Evolutionary conservation across 2,113 vertebrate genomes (phyloP).

Genomic region (Callospermophilus lateralis): DNA sequence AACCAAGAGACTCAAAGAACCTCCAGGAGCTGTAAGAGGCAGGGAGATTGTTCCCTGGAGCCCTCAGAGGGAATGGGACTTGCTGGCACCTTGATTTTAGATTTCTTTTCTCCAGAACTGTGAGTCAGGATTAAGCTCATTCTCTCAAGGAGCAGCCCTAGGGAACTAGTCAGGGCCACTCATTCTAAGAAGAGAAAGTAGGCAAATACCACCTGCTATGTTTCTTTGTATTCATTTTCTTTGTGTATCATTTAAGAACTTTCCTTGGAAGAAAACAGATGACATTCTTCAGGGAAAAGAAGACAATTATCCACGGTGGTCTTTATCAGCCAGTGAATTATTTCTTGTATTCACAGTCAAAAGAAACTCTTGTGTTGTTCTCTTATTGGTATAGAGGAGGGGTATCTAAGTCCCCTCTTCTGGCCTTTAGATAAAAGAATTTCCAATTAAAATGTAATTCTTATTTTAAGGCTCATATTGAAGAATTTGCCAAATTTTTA

Average conservation of each 20-base stretch:
- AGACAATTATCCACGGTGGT: background rate
- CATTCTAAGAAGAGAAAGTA: background rate
- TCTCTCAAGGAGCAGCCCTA: background rate
- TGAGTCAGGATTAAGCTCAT: background rate
- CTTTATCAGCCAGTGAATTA: background rate
- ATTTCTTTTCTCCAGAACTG: background rate
- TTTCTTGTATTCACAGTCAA: background rate
- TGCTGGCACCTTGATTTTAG: background rate
- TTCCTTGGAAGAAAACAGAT: background rate
- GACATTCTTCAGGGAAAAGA: background rate
- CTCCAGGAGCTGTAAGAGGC: background rate
- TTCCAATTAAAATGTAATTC: conserved; percentile 28
- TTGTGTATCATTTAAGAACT: background rate
- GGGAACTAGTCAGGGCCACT: background rate
- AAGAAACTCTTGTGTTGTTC: background rate
- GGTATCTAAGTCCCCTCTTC: background rate
- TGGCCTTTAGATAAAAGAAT: background rate
- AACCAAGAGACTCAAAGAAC: background rate
- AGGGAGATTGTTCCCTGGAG: background rate
- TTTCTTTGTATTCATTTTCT: background rate
- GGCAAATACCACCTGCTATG: background rate
- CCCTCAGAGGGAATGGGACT: background rate
- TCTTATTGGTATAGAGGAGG: background rate
- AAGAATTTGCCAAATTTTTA: background rate
- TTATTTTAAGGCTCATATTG: background rate